Evolutionary conservation across 2,888 invertebrate genomes (phyloP).

Genomic region (Octonoba sinensis): DNA sequence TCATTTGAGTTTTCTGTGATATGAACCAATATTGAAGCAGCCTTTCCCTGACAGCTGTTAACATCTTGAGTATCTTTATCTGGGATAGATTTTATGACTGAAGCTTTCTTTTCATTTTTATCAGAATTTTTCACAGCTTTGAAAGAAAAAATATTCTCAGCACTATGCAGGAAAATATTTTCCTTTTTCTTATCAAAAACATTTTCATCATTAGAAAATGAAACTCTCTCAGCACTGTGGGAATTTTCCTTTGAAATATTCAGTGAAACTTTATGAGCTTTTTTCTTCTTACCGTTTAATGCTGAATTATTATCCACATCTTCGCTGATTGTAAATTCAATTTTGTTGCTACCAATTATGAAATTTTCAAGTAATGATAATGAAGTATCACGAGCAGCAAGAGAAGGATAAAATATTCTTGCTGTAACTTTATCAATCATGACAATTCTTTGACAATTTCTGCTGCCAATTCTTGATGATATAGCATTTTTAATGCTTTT

Average conservation of each 20-base stretch:
- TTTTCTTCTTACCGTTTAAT: no score
- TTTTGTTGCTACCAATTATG: background rate
- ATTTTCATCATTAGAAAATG: no score
- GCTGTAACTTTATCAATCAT: background rate
- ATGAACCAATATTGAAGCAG: constrained; percentile 30
- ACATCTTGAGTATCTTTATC: background rate
- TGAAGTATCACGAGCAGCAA: constrained; percentile 34
- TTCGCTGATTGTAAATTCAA: background rate
- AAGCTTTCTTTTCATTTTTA: no score
- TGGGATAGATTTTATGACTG: background rate
- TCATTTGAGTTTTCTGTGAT: constrained; percentile 17
- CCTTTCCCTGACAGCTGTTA: constrained; percentile 4
- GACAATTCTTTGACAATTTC: constrained; percentile 6
- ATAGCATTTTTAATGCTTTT: constrained; percentile 11
- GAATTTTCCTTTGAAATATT: no score
- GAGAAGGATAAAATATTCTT: constrained; percentile 28
- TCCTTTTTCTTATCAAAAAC: no score
- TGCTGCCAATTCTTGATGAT: no score
- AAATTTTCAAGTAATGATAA: constrained; percentile 13
- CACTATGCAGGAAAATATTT: no score
- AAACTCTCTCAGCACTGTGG: no score
- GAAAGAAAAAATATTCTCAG: no score
- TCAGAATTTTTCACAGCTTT: no score
- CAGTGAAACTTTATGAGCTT: no score
- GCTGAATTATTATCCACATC: no score